phyloP scores from a whole-genome alignment of 2,797 vertebrate species.

The Phrynocephalus vlangalii region DNA sequence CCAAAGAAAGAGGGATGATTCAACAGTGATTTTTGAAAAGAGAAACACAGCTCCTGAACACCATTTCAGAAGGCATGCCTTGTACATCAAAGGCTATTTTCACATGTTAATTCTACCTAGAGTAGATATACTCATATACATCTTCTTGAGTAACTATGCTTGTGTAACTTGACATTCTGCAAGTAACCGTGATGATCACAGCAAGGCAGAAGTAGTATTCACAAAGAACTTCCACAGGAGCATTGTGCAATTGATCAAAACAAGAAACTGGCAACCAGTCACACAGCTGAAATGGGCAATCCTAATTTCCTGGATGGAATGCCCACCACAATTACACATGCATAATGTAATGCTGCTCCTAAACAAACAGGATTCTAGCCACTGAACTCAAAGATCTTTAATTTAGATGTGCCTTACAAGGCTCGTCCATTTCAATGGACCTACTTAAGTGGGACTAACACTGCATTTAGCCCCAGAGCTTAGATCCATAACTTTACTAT shows the following conservation, averaged over 20 bases:
- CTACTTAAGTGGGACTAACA: not conserved
- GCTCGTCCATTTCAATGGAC: not conserved
- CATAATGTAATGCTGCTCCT: no score
- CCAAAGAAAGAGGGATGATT: not conserved
- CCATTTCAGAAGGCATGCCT: not conserved
- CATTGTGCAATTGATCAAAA: no score
- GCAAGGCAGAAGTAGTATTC: no score
- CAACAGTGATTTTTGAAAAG: not conserved
- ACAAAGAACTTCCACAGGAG: no score
- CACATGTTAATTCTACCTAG: not conserved
- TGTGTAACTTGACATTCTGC: no score
- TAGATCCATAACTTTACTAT: slow-evolving; percentile 9
- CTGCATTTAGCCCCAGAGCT: not conserved
- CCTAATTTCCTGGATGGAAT: no score
- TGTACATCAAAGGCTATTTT: not conserved
- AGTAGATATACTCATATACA: not conserved
- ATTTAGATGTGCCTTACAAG: not conserved
- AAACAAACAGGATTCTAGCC: no score
- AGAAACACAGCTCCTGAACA: not conserved
- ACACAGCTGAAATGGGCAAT: no score
- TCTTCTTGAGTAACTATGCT: no score
- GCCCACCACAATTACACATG: no score
- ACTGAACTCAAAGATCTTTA: not conserved
- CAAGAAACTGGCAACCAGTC: no score
- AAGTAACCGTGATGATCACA: no score